Evolutionary conservation across 2,888 invertebrate species (phyloP).

Genomic region (Lasius platythorax): DNA sequence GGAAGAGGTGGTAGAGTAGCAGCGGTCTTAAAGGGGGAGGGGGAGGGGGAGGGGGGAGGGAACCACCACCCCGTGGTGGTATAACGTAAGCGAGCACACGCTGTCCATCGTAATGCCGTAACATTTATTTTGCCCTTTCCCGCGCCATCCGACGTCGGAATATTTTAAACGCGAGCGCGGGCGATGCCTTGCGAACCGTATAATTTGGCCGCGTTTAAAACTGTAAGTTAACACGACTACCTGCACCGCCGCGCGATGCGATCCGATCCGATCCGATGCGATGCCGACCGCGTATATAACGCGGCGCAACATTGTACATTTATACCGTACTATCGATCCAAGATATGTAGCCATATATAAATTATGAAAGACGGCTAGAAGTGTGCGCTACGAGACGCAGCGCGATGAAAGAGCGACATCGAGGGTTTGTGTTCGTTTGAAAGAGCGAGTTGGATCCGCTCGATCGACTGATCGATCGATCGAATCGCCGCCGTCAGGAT

Average conservation of each 20-base stretch:
- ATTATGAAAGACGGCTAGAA: conserved; percentile 76
- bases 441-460: neutral
- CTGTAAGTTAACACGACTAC: conserved; percentile 84
- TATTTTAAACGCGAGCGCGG: conserved; percentile 82
- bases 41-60: conserved; percentile 32
- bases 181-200: conserved; percentile 79
- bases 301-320: conserved; percentile 72
- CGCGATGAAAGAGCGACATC: conserved; percentile 67
- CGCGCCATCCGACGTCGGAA: conserved; percentile 82
- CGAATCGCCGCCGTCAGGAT: neutral
- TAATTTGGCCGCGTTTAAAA: conserved; percentile 85
- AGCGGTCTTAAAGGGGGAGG: conserved; percentile 41
- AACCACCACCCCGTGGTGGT: conserved; percentile 70
- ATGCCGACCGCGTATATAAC: conserved; percentile 59
- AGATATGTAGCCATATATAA: conserved; percentile 83
- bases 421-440: conserved; percentile 43
- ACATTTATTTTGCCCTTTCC: conserved; percentile 85
- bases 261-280: conserved; percentile 58
- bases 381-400: conserved; percentile 42
- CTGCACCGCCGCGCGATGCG: conserved; percentile 64
- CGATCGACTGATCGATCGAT: conserved; percentile 43
- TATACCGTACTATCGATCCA: conserved; percentile 83
- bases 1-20: conserved; percentile 58
- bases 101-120: conserved; percentile 83
- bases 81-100: conserved; percentile 74